Evolutionary conservation across 2,888 invertebrate species (phyloP).

Genomic region (Drosophila rellima): DNA sequence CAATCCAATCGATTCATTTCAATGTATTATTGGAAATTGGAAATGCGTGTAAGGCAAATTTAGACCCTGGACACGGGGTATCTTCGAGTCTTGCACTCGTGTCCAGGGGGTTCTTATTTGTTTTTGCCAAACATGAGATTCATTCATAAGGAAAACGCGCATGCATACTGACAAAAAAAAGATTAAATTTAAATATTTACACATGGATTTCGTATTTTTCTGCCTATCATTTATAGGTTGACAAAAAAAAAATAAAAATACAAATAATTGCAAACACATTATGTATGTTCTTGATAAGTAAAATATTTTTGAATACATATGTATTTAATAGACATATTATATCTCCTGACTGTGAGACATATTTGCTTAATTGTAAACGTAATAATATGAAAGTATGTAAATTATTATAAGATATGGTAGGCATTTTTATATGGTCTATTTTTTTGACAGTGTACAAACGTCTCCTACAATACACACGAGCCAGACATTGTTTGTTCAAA

Average conservation of each 20-base stretch:
- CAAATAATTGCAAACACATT: background rate
- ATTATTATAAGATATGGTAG: background rate
- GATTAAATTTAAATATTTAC: background rate
- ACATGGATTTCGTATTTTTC: background rate
- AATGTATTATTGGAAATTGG: background rate
- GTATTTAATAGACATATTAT: too few species aligned
- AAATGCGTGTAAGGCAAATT: background rate
- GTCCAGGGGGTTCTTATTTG: background rate
- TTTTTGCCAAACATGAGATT: background rate
- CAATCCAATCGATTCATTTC: background rate
- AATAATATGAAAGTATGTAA: background rate
- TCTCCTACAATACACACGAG: background rate
- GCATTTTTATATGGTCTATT: background rate
- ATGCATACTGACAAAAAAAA: background rate
- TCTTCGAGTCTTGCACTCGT: background rate
- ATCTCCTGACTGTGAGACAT: background rate
- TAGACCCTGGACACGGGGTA: background rate
- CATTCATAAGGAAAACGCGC: background rate
- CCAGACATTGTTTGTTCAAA: conserved; percentile 16
- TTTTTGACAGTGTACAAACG: conserved; percentile 21
- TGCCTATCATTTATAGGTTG: too few species aligned
- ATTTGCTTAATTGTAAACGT: background rate
- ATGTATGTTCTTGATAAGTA: background rate
- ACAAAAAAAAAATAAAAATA: background rate
- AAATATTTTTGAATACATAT: too few species aligned